Evolutionary conservation across 2,888 invertebrate species (phyloP).

Genomic region (Anoplius nigerrimus): DNA sequence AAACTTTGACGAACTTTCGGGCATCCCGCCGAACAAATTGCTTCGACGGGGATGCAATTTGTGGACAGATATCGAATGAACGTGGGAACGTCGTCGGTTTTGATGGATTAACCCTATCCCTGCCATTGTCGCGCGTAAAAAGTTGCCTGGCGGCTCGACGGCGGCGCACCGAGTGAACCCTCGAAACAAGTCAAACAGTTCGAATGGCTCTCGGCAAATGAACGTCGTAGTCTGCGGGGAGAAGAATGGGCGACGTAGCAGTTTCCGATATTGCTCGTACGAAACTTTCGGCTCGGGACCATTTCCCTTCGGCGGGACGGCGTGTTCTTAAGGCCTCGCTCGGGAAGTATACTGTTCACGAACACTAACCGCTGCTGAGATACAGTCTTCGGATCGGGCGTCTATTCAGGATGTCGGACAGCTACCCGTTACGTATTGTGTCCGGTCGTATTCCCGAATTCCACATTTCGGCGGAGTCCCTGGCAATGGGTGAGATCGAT

Average conservation of each 20-base stretch:
- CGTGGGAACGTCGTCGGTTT: conserved; percentile 31
- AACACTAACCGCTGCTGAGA: no score
- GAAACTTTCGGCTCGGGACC: not conserved
- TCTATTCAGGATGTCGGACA: no score
- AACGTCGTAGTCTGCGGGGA: conserved; percentile 28
- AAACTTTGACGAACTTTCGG: no score
- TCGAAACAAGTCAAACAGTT: conserved; percentile 49
- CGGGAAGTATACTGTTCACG: no score
- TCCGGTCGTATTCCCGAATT: no score
- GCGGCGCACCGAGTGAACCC: conserved; percentile 40
- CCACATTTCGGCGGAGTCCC: no score
- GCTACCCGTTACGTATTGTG: no score
- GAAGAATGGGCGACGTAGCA: no score
- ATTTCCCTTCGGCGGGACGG: not conserved
- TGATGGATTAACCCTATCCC: conserved; percentile 45
- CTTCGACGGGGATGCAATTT: not conserved
- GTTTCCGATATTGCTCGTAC: no score
- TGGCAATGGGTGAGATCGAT: no score
- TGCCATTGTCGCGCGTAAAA: conserved; percentile 18
- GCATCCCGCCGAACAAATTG: no score
- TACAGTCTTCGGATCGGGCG: no score
- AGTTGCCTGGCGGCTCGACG: conserved; percentile 27
- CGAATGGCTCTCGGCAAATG: conserved; percentile 49
- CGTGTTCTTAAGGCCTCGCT: not conserved
- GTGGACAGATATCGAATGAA: conserved; percentile 18